These are phyloP conservation scores for Peromyscus melanophrys DNA, from an alignment of 2,797 vertebrate species.

Conservation along the genomic window DNA sequence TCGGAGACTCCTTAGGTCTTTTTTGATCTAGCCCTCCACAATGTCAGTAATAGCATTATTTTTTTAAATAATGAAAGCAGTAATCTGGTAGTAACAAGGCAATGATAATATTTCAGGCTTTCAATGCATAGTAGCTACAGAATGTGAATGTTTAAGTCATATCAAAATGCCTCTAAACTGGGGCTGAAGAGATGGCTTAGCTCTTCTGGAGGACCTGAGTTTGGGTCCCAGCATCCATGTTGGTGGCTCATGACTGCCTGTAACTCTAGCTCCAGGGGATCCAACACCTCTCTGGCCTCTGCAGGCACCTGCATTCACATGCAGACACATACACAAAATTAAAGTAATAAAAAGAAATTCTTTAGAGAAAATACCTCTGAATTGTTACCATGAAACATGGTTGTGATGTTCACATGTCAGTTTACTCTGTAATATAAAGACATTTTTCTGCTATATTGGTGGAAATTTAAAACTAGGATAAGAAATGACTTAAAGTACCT, in stretches of 20 bases:
- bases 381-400: slow-evolving; percentile 1
- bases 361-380: slow-evolving; percentile 42
- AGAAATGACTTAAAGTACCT: slow-evolving; percentile 48
- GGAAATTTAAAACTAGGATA: slow-evolving; percentile 60
- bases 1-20: background rate
- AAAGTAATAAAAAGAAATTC: background rate
- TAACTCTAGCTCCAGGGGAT: background rate
- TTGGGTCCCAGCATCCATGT: background rate
- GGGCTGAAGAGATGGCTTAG: background rate
- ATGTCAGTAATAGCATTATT: slow-evolving; percentile 17
- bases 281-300: background rate
- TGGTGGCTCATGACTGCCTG: background rate
- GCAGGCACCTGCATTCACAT: background rate
- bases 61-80: slow-evolving; percentile 43
- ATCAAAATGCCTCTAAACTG: slow-evolving; percentile 43
- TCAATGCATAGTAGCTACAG: background rate
- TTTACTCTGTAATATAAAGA: slow-evolving; percentile 62
- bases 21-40: slow-evolving; percentile 13
- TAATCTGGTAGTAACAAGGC: slow-evolving; percentile 28
- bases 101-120: background rate
- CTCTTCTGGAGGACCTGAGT: background rate
- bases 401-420: slow-evolving; percentile 19
- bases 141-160: slow-evolving; percentile 40
- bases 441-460: slow-evolving; percentile 10
- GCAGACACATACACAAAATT: background rate